Evolutionary conservation across 2,113 vertebrate species (phyloP), one percentile per base, ranked within the genome.

Genomic region (Cervus canadensis): DNA sequence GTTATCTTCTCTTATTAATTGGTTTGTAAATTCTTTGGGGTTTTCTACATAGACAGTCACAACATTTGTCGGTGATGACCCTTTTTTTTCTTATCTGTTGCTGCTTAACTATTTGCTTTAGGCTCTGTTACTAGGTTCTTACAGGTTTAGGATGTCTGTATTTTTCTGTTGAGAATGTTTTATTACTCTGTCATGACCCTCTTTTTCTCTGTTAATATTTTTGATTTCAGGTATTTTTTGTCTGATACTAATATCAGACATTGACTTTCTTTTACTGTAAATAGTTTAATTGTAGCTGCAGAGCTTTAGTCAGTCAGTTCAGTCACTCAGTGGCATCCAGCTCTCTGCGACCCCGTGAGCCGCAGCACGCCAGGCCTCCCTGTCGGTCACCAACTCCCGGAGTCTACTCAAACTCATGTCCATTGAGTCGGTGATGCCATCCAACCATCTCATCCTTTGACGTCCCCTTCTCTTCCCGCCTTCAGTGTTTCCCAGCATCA

Each of bases 81-180:
- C 19, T 83, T 92, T 89, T 92, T 28, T 86, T 87, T 83, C 45
- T 52, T 78, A 52, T 12, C 13, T 54, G 2, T 81, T 67, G 23
- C 57, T 84, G 7, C 26, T 4, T 54, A 87, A 76, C 14, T 45
- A 36, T 48, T 48, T 87, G 11, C n/a, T 87, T 74, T 87, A 83
- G 71, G 33, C 33, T 81, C 26, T 90, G 26, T 43, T 86, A 36
- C 79, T 36, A 23, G 10, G 9, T 45, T 96, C 57, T 81, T 67
- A 60, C 3, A 78, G 40, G 19, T 86, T 79, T 81, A 92, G 57
- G 89, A 71, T 88, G 11, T 88, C 23, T 50, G 1, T 85, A 85
- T 92, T 92, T 81, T 94, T 84, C 50, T 86, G 14, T 71, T 94
- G 57, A 94, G 76, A 60, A 92, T 86, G 25, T 54, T 81, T 89